Base-by-base conservation (phyloP, 2,113 vertebrate species). In the Vidua chalybeata region DNA sequence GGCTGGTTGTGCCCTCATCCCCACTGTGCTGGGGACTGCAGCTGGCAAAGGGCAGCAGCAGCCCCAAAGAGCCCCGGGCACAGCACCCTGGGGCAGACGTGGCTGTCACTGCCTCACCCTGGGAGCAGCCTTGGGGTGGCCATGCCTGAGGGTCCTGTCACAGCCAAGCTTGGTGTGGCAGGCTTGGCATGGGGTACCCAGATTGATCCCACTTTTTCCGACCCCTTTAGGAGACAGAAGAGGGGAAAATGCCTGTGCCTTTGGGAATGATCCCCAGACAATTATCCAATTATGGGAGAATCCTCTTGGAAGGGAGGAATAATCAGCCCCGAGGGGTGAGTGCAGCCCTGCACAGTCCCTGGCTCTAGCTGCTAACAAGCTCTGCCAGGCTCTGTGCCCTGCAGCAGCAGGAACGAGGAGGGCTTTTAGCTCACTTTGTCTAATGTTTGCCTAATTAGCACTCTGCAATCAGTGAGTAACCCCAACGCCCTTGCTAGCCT, bases 221-320 rank as follows among this genome's bases (percentile, higher is more conserved):
- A 16, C 45, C 7, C 59, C n/a, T 16, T 12, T 31, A 45, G 13
- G 37, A 45, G 27, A 22, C 11, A 94, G 84, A 35, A 10, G 43
- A 93, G 55, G 74, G 41, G n/a, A 6, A 94, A 83, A 68, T 0
- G 9, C 78, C 37, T 2, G 9, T 2, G 15, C 35, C 31, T 51
- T 62, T 4, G n/a, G 85, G 80, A 73, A 92, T 81, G 78, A 95
- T 73, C 71, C 81, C 80, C 90, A 5, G 6, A 87, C 63, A 90
- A 68, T 94, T 94, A 96, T 46, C 96, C 94, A 92, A 16, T 96
- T 96, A 96, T 6, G 16, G 49, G 78, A 94, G 76, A 93, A 91
- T 87, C 51, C 87, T 90, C 88, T 78, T 52, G 88, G 68, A 90
- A 92, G 55, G 54, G 28, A 95, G 86, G 80, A 77, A 96, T 77